phyloP scores from a whole-genome alignment of 2,888 invertebrate species.

The Pocota personata region DNA sequence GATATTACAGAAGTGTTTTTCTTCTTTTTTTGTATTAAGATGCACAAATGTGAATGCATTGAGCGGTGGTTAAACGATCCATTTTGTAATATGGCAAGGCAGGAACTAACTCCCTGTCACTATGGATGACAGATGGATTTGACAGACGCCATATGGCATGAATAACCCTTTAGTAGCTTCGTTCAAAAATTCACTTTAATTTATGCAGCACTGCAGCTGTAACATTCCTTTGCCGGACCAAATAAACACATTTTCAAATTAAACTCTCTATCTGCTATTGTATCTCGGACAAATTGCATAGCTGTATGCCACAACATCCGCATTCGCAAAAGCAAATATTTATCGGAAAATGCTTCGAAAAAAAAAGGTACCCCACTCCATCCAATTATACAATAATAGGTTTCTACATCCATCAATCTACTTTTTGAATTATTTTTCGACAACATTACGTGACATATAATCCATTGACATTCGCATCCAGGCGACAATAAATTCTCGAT shows the following conservation, averaged over 20 bases:
- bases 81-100: too few species aligned
- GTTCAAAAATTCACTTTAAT: too few species aligned
- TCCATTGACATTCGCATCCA: conserved; percentile 24
- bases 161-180: too few species aligned
- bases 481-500: conserved; percentile 27
- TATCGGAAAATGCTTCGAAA: background rate
- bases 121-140: too few species aligned
- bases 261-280: background rate
- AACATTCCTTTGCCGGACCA: too few species aligned
- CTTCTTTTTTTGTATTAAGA: too few species aligned
- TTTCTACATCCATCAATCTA: conserved; percentile 26
- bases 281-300: background rate
- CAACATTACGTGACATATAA: conserved; percentile 44
- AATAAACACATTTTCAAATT: background rate
- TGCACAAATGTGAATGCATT: too few species aligned
- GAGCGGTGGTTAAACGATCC: too few species aligned
- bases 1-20: too few species aligned
- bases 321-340: background rate
- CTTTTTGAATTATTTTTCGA: conserved; percentile 19
- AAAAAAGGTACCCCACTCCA: background rate
- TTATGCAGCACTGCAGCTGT: too few species aligned
- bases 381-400: conserved; percentile 7
- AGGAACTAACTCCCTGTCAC: too few species aligned
- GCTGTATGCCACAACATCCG: background rate
- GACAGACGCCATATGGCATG: too few species aligned